Conservation (phyloP, 1,140 invertebrate genomes). For the Drosophila subobscura region DNA sequence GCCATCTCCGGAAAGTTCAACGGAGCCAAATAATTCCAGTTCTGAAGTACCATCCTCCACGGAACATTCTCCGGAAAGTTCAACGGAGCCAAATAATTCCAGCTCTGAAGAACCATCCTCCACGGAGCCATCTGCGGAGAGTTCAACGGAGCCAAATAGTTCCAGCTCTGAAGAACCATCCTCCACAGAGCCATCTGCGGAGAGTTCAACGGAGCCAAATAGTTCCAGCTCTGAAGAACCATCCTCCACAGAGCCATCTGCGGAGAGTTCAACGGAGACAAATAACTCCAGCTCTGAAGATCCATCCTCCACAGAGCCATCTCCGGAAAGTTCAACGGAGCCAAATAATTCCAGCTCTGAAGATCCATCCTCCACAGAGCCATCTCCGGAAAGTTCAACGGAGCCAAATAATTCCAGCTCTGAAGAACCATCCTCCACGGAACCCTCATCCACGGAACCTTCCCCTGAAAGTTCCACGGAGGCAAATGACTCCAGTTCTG, state of each 20-base stretch:
- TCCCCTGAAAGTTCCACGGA: slow-evolving; percentile 5
- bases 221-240: slow-evolving; percentile 4
- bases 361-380: not conserved
- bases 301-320: not conserved
- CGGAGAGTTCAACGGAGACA: not conserved
- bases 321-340: not conserved
- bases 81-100: not conserved
- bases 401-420: not conserved
- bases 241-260: not conserved
- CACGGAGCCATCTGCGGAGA: slow-evolving; percentile 1
- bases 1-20: not conserved
- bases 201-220: slow-evolving; percentile 5
- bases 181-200: not conserved
- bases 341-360: not conserved
- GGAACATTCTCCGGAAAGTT: not conserved
- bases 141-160: not conserved
- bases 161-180: not conserved
- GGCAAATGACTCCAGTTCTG: not conserved
- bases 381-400: not conserved
- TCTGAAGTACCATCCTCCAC: not conserved
- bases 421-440: too few species aligned
- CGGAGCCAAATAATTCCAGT: not conserved
- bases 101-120: slow-evolving; percentile 1
- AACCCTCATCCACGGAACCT: too few species aligned
- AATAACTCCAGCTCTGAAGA: not conserved